phyloP scores from a whole-genome alignment of 2,888 invertebrate species.

The Rhagophthalmus giganteus region DNA sequence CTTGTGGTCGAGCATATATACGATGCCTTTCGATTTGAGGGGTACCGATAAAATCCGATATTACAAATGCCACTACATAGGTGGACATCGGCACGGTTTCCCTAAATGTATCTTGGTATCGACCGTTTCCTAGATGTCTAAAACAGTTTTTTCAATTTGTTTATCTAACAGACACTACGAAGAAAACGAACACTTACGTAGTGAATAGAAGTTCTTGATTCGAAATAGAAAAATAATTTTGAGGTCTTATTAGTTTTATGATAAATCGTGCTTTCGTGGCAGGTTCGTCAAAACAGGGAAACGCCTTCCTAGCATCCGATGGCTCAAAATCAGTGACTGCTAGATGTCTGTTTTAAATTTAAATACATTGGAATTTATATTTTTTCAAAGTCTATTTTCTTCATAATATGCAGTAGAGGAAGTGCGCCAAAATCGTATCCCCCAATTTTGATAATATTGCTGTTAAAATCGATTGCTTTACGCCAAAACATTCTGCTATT shows the following conservation, averaged over 20 bases:
- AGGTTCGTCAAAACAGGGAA: constrained; percentile 77
- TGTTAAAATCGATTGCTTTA: too few relatives aligned
- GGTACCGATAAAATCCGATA: constrained; percentile 58
- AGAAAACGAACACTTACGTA: neutral
- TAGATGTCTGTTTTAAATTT: too few relatives aligned
- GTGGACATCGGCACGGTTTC: constrained; percentile 65
- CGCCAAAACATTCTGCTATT: too few relatives aligned
- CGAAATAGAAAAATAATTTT: constrained; percentile 16
- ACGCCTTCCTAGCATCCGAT: constrained; percentile 67
- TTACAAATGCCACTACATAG: constrained; percentile 75
- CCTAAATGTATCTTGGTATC: constrained; percentile 13
- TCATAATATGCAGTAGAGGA: too few relatives aligned
- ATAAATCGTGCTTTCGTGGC: constrained; percentile 48
- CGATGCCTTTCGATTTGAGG: constrained; percentile 47
- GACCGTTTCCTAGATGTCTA: constrained; percentile 14
- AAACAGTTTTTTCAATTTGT: constrained; percentile 1
- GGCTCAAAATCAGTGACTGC: constrained; percentile 70
- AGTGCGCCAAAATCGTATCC: too few relatives aligned
- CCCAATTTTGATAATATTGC: too few relatives aligned
- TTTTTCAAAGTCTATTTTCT: neutral
- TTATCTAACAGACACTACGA: neutral
- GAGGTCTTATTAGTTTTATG: constrained; percentile 49
- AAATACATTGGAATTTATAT: constrained; percentile 1
- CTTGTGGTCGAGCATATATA: constrained; percentile 39
- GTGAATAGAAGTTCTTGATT: constrained; percentile 15